These are phyloP conservation scores for Cancer borealis DNA, from an alignment of 2,888 invertebrate genomes.

Conservation along the genomic window DNA sequence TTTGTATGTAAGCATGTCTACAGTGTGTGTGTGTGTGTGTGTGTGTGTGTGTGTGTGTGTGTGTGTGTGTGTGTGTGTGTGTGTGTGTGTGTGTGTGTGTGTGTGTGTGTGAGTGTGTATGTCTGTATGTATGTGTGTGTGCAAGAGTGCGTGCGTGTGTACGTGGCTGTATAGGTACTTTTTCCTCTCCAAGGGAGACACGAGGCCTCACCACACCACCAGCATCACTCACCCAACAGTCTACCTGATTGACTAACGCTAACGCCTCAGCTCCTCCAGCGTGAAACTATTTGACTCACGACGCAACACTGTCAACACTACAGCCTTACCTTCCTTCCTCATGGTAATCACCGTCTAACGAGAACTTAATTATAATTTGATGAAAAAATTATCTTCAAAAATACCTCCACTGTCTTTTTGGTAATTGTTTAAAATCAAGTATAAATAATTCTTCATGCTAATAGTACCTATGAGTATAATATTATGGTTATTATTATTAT, in stretches of 20 bases:
- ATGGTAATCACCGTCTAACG: neutral
- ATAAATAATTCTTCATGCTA: no score
- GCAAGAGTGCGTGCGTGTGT: neutral
- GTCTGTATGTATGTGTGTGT: neutral
- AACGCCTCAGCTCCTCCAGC: neutral
- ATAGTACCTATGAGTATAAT: neutral
- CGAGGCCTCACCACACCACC: neutral
- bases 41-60: neutral
- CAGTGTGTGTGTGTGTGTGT: neutral
- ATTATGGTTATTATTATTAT: neutral
- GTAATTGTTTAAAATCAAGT: neutral
- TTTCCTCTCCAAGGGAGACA: neutral
- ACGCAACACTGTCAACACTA: neutral
- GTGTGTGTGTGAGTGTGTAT: neutral
- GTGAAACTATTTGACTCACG: neutral
- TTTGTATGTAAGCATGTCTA: neutral
- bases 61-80: conserved; percentile 29
- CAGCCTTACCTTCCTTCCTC: neutral
- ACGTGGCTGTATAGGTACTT: neutral
- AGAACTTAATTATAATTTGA: neutral
- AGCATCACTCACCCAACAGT: neutral
- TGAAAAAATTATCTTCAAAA: neutral
- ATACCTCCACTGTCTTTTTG: neutral
- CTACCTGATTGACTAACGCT: neutral
- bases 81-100: conserved; percentile 37